phyloP scores from a whole-genome alignment of 1,140 invertebrate species.

The Aphidius gifuensis region DNA sequence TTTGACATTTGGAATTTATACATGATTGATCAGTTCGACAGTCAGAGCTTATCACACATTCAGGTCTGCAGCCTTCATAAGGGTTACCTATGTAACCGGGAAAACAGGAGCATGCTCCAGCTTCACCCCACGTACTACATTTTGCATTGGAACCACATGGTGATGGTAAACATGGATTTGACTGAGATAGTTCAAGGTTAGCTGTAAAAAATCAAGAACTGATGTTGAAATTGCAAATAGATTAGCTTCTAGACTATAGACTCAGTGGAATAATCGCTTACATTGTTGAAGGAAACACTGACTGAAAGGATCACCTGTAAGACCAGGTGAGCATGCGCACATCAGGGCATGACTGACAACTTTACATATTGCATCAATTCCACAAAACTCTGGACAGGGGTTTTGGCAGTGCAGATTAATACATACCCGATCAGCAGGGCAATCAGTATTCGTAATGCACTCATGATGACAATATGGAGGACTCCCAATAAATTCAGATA shows the following conservation, averaged over 20 bases:
- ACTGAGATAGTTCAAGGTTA: neutral
- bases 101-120: slow-evolving; percentile 72
- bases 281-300: slow-evolving; percentile 61
- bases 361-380: slow-evolving; percentile 67
- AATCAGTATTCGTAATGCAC: slow-evolving; percentile 71
- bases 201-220: neutral
- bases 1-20: slow-evolving; percentile 69
- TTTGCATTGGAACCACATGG: slow-evolving; percentile 80
- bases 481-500: slow-evolving; percentile 65
- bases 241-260: no score
- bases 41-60: slow-evolving; percentile 73
- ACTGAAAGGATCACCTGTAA: slow-evolving; percentile 65
- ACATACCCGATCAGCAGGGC: slow-evolving; percentile 61
- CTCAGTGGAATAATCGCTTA: slow-evolving; percentile 22
- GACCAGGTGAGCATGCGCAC: slow-evolving; percentile 62
- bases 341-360: slow-evolving; percentile 70
- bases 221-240: neutral
- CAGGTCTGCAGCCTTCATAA: slow-evolving; percentile 73
- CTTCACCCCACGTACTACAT: slow-evolving; percentile 67
- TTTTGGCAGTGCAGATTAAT: slow-evolving; percentile 75
- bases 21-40: slow-evolving; percentile 73
- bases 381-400: slow-evolving; percentile 77
- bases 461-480: slow-evolving; percentile 73
- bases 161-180: slow-evolving; percentile 65
- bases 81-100: slow-evolving; percentile 67